Evolutionary conservation across 2,113 vertebrate species (phyloP).

Genomic region (Sitta europaea): DNA sequence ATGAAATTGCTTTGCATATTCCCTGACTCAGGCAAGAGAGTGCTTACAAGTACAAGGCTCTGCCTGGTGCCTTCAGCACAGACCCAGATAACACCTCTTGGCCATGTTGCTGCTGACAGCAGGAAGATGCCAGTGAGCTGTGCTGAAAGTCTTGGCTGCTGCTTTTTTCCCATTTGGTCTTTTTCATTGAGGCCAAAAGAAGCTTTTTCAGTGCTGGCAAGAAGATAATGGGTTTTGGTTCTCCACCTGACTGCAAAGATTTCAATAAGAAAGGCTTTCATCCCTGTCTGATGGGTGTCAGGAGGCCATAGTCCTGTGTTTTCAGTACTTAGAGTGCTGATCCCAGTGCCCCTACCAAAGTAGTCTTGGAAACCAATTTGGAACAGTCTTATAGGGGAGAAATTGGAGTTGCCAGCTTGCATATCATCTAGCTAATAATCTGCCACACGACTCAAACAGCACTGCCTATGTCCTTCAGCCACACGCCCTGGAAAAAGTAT

Average conservation of each 20-base stretch:
- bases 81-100: slow-evolving; percentile 1
- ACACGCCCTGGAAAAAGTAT: not conserved
- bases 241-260: slow-evolving; percentile 4
- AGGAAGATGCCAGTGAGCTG: slow-evolving; percentile 8
- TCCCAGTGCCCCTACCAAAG: not conserved
- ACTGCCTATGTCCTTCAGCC: not conserved
- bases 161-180: slow-evolving; percentile 14
- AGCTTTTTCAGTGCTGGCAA: not conserved
- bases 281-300: not conserved
- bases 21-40: slow-evolving; percentile 18
- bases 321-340: not conserved
- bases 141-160: slow-evolving; percentile 11
- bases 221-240: slow-evolving; percentile 7
- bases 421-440: not conserved
- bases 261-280: not conserved
- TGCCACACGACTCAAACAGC: not conserved
- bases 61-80: not conserved
- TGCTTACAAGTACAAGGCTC: not conserved
- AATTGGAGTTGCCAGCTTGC: not conserved
- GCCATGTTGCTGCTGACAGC: not conserved
- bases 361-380: not conserved
- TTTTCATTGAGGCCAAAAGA: not conserved
- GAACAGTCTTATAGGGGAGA: not conserved
- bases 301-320: not conserved
- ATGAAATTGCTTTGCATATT: slow-evolving; percentile 48